These are phyloP conservation scores for Austrofundulus limnaeus DNA, from an alignment of 2,113 vertebrate genomes.

Conservation along the genomic window DNA sequence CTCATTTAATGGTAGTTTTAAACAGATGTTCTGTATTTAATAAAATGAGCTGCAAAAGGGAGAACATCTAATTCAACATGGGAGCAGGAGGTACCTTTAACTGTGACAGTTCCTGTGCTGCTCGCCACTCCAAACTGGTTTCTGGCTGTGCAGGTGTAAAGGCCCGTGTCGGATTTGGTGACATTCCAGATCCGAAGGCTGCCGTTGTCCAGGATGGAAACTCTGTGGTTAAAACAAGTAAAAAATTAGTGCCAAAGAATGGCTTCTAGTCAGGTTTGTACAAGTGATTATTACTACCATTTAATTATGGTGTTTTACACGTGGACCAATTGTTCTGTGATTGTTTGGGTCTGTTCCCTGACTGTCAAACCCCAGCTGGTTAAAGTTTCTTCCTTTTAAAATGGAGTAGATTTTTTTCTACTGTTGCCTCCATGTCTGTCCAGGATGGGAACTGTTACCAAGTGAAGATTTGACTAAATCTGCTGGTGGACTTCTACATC, in stretches of 20 bases:
- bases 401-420: too few relatives aligned
- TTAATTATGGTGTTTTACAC: too few relatives aligned
- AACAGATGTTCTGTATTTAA: constrained; percentile 6
- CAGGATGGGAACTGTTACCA: too few relatives aligned
- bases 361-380: too few relatives aligned
- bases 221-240: constrained; percentile 74
- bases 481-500: too few relatives aligned
- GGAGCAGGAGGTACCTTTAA: constrained; percentile 86
- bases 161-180: constrained; percentile 87
- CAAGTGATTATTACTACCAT: too few relatives aligned
- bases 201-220: constrained; percentile 86
- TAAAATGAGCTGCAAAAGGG: constrained; percentile 10
- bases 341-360: too few relatives aligned
- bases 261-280: background rate
- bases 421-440: too few relatives aligned
- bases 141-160: constrained; percentile 90
- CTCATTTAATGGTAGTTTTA: too few relatives aligned
- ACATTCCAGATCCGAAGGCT: constrained; percentile 90
- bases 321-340: too few relatives aligned
- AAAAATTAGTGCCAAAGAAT: background rate
- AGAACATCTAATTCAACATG: background rate
- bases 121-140: constrained; percentile 94
- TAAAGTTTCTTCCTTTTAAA: too few relatives aligned
- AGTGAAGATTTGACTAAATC: too few relatives aligned
- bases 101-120: constrained; percentile 88